Base-by-base conservation (phyloP, 1,140 invertebrate species). In the Zaprionus davidi region DNA sequence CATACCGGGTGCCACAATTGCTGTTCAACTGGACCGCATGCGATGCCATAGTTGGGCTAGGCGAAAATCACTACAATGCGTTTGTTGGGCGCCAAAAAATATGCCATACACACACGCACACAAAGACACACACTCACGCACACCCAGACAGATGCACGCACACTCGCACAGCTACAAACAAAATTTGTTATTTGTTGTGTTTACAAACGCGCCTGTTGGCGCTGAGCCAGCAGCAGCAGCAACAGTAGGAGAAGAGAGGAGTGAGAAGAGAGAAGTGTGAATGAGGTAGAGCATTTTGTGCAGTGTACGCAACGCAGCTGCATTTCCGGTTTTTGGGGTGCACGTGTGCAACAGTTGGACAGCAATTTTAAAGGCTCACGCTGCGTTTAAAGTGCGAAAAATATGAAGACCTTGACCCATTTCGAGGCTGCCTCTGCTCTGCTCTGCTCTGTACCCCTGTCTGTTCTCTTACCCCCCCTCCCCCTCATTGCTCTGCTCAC, bases 161-260 rank as follows among this genome's bases (percentile, higher is more conserved):
- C 41, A 17, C 36, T 13, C 36, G 13, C 36, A 13, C 3, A 44
- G 41, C 41, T 17, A 1, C 41, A 72, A 58, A 34, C 76, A 49
- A 79, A 83, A 78, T 81, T 68, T 84, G 75, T 84, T 84, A 84
- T 88, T 87, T 86, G 82, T 86, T 86, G 82, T 86, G 82, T 86
- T 86, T 86, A 86, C 82, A 86, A 83, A 65, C 68, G 73, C 73
- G 73, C 59, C 57, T 67, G 63, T 63, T 72, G 75, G 75, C 75
- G 56, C 22, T 63, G 41, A 38, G 75, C 75, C 84, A 68, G 62
- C 24, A 69, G 70, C n/a, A 53, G 44, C 17, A 49, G 31, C 6
- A 68, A 57, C 24, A 49, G 36, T 4, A 20, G 34, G 28, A 5
- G 7, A n/a, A 41, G 46, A 34, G 31, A 11, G 17, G 17, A 41